Evolutionary conservation across 2,113 vertebrate species (phyloP).

Genomic region (Microtus montanus): DNA sequence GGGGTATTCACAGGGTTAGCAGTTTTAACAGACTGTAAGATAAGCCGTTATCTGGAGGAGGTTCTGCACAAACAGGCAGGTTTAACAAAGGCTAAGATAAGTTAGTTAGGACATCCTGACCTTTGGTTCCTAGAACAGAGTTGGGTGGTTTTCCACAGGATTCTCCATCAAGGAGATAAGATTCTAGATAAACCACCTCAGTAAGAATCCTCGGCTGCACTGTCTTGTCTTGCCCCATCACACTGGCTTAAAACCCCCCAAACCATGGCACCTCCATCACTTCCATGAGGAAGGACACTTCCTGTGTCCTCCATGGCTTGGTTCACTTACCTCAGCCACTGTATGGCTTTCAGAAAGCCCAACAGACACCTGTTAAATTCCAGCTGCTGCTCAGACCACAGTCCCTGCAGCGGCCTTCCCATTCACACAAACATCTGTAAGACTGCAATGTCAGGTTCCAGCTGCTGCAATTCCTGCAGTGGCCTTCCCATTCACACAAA

Average conservation of each 20-base stretch:
- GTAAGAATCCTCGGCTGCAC: neutral
- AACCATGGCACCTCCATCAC: rapidly evolving
- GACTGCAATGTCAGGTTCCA: neutral
- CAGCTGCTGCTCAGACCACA: neutral
- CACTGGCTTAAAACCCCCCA: neutral
- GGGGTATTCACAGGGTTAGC: neutral
- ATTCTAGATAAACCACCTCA: neutral
- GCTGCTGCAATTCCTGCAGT: neutral
- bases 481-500: rapidly evolving
- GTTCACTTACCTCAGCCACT: neutral
- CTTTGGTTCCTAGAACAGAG: neutral
- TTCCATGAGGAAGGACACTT: neutral
- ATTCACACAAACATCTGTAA: too few relatives aligned
- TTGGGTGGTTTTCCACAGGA: neutral
- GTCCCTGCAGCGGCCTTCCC: too few relatives aligned
- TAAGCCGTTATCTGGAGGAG: neutral
- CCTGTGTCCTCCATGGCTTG: neutral
- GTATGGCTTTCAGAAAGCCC: neutral
- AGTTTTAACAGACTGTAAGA: neutral
- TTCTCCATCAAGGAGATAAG: neutral
- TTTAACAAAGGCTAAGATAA: neutral
- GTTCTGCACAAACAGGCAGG: neutral
- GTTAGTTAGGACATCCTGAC: neutral
- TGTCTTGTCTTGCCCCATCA: too few relatives aligned
- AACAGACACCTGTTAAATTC: rapidly evolving